phyloP scores from a whole-genome alignment of 2,797 vertebrate species.

The Oryzias sinensis region DNA sequence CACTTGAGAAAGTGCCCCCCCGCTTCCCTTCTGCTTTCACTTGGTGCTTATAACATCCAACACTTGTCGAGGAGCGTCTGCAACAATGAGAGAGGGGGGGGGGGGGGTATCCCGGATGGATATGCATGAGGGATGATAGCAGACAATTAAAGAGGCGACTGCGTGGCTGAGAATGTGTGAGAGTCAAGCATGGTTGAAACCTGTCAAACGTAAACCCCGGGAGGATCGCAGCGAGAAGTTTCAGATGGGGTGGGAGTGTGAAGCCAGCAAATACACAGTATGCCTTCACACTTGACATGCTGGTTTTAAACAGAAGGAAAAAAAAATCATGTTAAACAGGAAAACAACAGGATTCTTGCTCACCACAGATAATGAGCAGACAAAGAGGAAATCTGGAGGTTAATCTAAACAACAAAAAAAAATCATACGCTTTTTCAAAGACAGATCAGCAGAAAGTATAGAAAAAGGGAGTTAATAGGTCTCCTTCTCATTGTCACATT shows the following conservation, averaged over 20 bases:
- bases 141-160: slow-evolving; percentile 75
- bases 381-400: slow-evolving; percentile 14
- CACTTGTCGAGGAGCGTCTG: slow-evolving; percentile 34
- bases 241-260: slow-evolving; percentile 54
- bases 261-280: slow-evolving; percentile 58
- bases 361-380: slow-evolving; percentile 2
- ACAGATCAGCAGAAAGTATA: slow-evolving; percentile 56
- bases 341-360: background rate
- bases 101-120: slow-evolving; percentile 58
- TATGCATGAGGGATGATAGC: slow-evolving; percentile 66
- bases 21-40: slow-evolving; percentile 21
- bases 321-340: background rate
- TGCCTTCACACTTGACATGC: slow-evolving; percentile 62
- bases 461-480: slow-evolving; percentile 84
- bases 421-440: slow-evolving; percentile 48
- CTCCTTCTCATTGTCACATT: slow-evolving; percentile 94
- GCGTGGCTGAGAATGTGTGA: slow-evolving; percentile 54
- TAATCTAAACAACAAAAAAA: background rate
- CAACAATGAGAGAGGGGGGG: too few species aligned
- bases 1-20: slow-evolving; percentile 46
- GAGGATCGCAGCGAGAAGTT: slow-evolving; percentile 64
- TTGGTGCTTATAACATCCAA: slow-evolving; percentile 43
- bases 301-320: slow-evolving; percentile 41
- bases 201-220: slow-evolving; percentile 70
- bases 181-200: slow-evolving; percentile 67